Base-by-base conservation (phyloP, 2,797 vertebrate species). In the Hylomyscus alleni region DNA sequence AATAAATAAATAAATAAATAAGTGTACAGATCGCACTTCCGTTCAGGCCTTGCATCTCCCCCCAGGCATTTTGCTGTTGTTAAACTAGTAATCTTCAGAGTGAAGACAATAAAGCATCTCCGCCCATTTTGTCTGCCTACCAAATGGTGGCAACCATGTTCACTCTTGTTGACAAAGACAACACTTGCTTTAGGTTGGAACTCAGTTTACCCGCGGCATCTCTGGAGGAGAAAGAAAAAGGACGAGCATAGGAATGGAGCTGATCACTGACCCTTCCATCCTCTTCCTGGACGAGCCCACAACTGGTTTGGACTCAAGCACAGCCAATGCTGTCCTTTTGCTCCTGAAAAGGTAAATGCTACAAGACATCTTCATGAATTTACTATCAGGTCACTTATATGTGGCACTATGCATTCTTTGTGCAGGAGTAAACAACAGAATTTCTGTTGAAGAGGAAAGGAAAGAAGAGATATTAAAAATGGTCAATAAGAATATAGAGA, bases 271-370 rank as follows among this genome's bases (percentile, higher is more conserved):
- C 90, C 99, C 99, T 4, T 97, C 99, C 0, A 98, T 99, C 93
- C 98, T 99, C 58, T 99, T 99, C 97, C 98, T 99, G 98, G 99
- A 99, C 89, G 99, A 99, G 94, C 99, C 99, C 8, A 99, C 99
- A 40, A 99, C 99, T 0, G 99, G 99, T 7, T 98, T 99, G 22
- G 99, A 99, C 60, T 99, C 99, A 15, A 99, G 99, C 98, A 99
- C 99, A 0, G 99, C 99, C 12, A 99, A 99, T 6, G 99, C 99
- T 40, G 99, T 99, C 40, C 98, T 99, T 15, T 97, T 99, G 96
- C 98, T 99, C 26, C 98, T 99, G 56, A 99, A 99, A 98, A 99
- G 99, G 99, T 99, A 96, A 97, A 12, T 37, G 44, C 37, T 58
- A 1, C 56, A 62, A 47, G 47, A 88, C 31, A 54, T 47, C 65